phyloP scores from a whole-genome alignment of 1,140 invertebrate genomes.

The Antheraea mylitta region DNA sequence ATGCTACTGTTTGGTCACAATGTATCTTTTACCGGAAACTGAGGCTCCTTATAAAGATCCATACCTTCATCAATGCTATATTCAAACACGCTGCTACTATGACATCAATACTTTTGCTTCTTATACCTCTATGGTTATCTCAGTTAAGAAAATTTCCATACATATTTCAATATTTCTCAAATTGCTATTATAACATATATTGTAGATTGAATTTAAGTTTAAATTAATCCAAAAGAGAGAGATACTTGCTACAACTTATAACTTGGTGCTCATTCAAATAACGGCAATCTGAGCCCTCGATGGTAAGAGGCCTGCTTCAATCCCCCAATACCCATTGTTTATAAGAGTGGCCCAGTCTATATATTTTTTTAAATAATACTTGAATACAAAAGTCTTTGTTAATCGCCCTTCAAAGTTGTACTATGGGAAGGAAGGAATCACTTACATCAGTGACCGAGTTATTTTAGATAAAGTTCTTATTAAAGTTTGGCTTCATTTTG shows the following conservation, averaged over 20 bases:
- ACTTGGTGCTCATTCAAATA: conserved; percentile 19
- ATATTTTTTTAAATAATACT: conserved; percentile 21
- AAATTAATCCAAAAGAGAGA: not conserved
- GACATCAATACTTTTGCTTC: too few relatives aligned
- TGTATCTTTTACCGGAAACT: too few relatives aligned
- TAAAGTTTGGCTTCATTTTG: too few relatives aligned
- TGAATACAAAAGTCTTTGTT: not conserved
- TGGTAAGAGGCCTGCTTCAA: conserved; percentile 27
- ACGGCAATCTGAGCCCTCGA: conserved; percentile 32
- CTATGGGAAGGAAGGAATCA: not conserved
- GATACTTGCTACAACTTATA: conserved; percentile 17
- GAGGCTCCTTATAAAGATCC: too few relatives aligned
- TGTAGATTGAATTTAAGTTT: not conserved
- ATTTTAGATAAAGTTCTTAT: too few relatives aligned
- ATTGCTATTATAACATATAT: too few relatives aligned
- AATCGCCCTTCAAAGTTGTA: not conserved
- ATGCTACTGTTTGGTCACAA: too few relatives aligned
- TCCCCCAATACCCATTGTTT: conserved; percentile 37
- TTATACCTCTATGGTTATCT: too few relatives aligned
- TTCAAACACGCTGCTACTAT: too few relatives aligned
- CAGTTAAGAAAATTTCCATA: too few relatives aligned
- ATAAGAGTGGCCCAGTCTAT: conserved; percentile 26
- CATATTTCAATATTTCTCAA: too few relatives aligned
- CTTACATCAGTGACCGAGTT: not conserved
- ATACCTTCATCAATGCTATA: too few relatives aligned